Evolutionary conservation across 2,113 vertebrate species (phyloP), one percentile per base, ranked within the genome.

Genomic region (Phalacrocorax aristotelis): DNA sequence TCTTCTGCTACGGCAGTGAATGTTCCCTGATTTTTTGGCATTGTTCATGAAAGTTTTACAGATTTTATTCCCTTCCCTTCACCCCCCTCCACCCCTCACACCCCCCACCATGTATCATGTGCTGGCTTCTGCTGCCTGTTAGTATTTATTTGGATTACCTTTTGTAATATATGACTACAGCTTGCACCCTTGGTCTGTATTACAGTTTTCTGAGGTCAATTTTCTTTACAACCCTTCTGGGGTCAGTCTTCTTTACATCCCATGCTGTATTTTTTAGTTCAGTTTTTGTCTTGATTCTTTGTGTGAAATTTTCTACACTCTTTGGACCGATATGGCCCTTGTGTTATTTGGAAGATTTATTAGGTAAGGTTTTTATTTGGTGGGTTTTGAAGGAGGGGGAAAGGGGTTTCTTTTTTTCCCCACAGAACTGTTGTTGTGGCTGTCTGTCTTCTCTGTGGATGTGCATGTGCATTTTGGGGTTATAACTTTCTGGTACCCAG

Each of bases 101-200:
- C 15, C 44, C 44, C 15, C 44, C 44, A 16, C 42, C 42, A 42
- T 15, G 7, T 44, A 15, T 44, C 16, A 11, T 36, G 11, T 61
- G 22, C 30, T 91, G 61, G 10, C 34, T 96, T 90, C 48, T 93
- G 26, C 78, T 83, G 61, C 38, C 52, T 44, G 23, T 91, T 83
- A 62, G 11, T 44, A 12, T 93, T 95, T 91, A 55, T 64, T 96
- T 78, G 89, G 32, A 38, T 96, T 93, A 75, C 38, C 29, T 92
- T 93, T 84, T 89, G 51, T 66, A 62, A 38, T 51, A 54, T 36
- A 11, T 52, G 64, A 70, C 46, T 70, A 13, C 29, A 76, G 1
- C 38, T 89, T 91, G 26, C 61, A 46, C 22, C 13, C 34, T 71
- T 91, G 61, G 22, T 71, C 64, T 76, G 10, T 64, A 49, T 74